These are phyloP conservation scores for Philypnodon macrostomus DNA, from an alignment of 2,797 vertebrate species.

Conservation along the genomic window DNA sequence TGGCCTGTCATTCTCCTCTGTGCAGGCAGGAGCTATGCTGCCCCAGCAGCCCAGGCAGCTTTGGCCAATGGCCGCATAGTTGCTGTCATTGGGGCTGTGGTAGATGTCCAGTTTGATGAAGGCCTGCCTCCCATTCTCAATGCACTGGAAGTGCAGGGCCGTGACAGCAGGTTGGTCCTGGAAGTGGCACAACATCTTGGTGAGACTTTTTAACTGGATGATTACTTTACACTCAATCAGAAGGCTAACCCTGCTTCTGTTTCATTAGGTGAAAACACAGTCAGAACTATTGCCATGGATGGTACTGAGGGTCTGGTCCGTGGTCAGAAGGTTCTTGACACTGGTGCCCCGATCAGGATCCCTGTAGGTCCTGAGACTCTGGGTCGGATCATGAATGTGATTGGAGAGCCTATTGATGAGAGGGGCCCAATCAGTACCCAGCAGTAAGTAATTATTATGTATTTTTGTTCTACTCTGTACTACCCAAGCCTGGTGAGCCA, in stretches of 20 bases:
- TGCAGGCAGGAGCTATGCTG: slow-evolving; percentile 85
- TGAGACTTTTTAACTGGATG: neutral
- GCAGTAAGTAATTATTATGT: slow-evolving; percentile 22
- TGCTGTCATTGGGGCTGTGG: slow-evolving; percentile 89
- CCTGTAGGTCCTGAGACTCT: slow-evolving; percentile 89
- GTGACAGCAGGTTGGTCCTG: slow-evolving; percentile 84
- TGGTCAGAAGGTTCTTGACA: slow-evolving; percentile 88
- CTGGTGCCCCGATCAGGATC: slow-evolving; percentile 87
- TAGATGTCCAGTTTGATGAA: slow-evolving; percentile 90
- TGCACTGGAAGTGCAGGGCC: slow-evolving; percentile 84
- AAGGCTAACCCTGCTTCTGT: neutral
- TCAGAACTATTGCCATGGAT: slow-evolving; percentile 91
- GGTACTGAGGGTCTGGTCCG: slow-evolving; percentile 91
- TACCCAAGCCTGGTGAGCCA: too few relatives aligned
- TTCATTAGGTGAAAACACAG: slow-evolving; percentile 84
- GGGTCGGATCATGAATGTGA: slow-evolving; percentile 93
- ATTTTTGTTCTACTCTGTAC: too few relatives aligned
- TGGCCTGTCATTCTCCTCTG: neutral
- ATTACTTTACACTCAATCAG: too few relatives aligned
- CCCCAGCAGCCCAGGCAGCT: slow-evolving; percentile 66
- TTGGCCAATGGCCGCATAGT: slow-evolving; percentile 78
- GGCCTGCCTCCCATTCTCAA: slow-evolving; percentile 88
- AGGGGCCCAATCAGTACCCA: slow-evolving; percentile 84
- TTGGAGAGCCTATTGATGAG: slow-evolving; percentile 91
- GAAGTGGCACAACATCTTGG: slow-evolving; percentile 86